Evolutionary conservation across 2,888 invertebrate genomes (phyloP), one percentile per base, ranked within the genome.

Genomic region (Agonum fuliginosum): DNA sequence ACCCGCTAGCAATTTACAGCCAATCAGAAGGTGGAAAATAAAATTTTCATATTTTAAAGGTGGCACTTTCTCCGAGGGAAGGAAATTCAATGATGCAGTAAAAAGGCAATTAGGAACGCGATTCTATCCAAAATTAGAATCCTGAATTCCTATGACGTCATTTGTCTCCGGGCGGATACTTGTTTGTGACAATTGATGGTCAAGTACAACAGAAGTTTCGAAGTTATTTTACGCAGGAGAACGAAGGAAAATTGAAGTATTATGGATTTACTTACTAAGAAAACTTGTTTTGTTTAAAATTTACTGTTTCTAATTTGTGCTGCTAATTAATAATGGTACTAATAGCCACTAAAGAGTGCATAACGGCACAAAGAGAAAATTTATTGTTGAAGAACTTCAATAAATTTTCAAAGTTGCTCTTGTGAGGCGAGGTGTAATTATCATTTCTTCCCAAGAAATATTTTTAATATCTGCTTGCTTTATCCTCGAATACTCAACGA

Each of bases 31-130:
- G 48, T 24, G 12, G 34, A 41, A 41, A 41, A 41, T 37, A 41
- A 67, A 30, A 67, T 67, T 54, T 54, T 58, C 73, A 73, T 73
- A 73, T 62, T 73, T 73, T 73, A 73, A 41, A 58, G 58, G 22
- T 24, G 24, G 73, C 48, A 71, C 14, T 46, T 46, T 12, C 8
- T n/a, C 48, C 17, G 20, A 22, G 0, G 43, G 22, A 22, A 17
- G 37, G 37, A 37, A 8, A 12, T 3, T n/a, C 10, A 12, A 3
- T 10, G 10, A 30, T 34, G 17, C 54, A 43, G 58, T 62, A 73
- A 73, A 73, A 73, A 73, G 73, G 41, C 43, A 62, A 73, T 73
- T 62, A 73, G 41, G 41, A 41, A 41, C 58, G 41, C 37, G 73
- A 73, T 62, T 73, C 20, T 34, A 54, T 37, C 24, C 10, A 20